phyloP scores from a whole-genome alignment of 2,797 vertebrate genomes.

The Neostethus bicornis region DNA sequence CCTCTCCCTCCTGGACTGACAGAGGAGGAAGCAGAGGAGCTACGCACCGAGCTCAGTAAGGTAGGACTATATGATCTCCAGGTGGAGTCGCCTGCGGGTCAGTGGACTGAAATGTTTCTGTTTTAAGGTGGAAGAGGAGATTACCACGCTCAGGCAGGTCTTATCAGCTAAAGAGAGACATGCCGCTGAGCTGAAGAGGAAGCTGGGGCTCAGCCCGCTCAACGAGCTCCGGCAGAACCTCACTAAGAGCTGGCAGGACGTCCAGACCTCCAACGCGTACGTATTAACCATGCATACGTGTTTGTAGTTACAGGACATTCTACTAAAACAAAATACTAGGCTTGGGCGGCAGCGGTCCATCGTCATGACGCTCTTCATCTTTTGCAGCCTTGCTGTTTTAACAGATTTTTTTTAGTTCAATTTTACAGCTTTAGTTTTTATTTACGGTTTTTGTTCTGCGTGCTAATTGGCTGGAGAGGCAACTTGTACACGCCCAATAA shows the following conservation, averaged over 20 bases:
- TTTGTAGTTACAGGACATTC: too few species aligned
- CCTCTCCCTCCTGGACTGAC: slow-evolving; percentile 57
- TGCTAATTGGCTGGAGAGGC: too few species aligned
- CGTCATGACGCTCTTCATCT: too few species aligned
- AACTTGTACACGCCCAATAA: too few species aligned
- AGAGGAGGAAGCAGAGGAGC: neutral
- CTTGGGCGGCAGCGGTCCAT: too few species aligned
- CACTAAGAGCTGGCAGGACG: slow-evolving; percentile 91
- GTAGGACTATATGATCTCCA: neutral
- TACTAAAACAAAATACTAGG: too few species aligned
- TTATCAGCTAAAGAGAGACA: slow-evolving; percentile 95
- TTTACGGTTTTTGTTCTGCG: too few species aligned
- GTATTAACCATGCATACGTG: too few species aligned
- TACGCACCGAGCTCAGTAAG: neutral
- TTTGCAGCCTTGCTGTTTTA: too few species aligned
- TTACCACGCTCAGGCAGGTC: slow-evolving; percentile 93
- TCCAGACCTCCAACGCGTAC: slow-evolving; percentile 94
- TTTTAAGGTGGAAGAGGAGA: slow-evolving; percentile 99
- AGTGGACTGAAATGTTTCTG: neutral
- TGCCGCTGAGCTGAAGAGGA: slow-evolving; percentile 90
- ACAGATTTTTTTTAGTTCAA: too few species aligned
- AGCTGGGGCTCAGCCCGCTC: slow-evolving; percentile 90
- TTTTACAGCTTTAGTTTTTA: too few species aligned
- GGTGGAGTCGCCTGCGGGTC: too few species aligned
- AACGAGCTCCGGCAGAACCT: slow-evolving; percentile 91